Conservation (phyloP, 2,888 invertebrate species). For the Melanostoma mellinum region DNA sequence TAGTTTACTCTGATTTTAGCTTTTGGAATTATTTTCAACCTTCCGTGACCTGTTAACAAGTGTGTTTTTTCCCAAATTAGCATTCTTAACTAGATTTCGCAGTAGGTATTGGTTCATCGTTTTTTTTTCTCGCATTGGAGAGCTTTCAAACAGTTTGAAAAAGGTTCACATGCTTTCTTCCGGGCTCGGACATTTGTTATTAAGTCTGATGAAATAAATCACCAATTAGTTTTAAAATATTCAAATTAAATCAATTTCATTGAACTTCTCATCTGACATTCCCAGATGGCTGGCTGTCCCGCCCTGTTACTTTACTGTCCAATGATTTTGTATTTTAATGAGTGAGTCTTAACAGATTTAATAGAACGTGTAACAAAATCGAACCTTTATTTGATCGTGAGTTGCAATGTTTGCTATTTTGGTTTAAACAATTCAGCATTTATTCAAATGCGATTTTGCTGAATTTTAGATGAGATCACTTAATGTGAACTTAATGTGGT, state of each 20-base stretch:
- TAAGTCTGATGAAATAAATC: constrained; percentile 67
- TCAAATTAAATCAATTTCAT: constrained; percentile 71
- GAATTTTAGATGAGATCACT: constrained; percentile 47
- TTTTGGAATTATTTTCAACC: constrained; percentile 32
- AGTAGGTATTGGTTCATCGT: constrained; percentile 59
- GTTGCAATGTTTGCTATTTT: constrained; percentile 48
- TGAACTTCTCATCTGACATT: constrained; percentile 63
- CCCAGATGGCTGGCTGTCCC: constrained; percentile 43
- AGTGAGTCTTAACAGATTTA: constrained; percentile 51
- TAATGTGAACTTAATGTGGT: constrained; percentile 30
- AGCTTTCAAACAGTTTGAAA: constrained; percentile 28
- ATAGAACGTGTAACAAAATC: constrained; percentile 60
- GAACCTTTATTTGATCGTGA: constrained; percentile 57
- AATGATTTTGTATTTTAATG: constrained; percentile 29
- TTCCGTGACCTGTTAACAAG: constrained; percentile 56
- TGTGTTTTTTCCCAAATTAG: constrained; percentile 47
- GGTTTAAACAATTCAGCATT: constrained; percentile 48
- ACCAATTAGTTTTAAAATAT: constrained; percentile 72
- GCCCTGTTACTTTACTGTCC: constrained; percentile 41
- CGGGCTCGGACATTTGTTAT: constrained; percentile 54
- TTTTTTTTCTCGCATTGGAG: constrained; percentile 39
- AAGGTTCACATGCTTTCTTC: constrained; percentile 71
- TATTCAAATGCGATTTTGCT: constrained; percentile 46
- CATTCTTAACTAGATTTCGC: constrained; percentile 70
- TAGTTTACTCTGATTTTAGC: no score